These are phyloP conservation scores for Neoaliturus tenellus DNA, from an alignment of 2,888 invertebrate genomes.

Conservation along the genomic window DNA sequence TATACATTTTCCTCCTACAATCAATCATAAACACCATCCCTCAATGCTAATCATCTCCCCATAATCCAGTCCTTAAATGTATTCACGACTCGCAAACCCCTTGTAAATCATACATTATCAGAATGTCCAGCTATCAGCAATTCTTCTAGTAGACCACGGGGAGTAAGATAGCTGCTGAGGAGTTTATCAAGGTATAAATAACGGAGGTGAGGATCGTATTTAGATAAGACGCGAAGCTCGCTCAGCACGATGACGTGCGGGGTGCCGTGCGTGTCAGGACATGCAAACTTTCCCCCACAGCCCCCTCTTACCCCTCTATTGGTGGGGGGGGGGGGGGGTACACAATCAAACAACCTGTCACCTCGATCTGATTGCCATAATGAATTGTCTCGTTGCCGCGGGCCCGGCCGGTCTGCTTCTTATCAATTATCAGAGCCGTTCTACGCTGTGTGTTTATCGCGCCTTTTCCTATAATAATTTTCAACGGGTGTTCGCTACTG, in stretches of 20 bases:
- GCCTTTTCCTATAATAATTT: neutral
- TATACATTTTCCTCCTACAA: too few relatives aligned
- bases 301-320: neutral
- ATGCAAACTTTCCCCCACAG: neutral
- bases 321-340: neutral
- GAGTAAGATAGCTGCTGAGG: neutral
- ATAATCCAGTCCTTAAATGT: too few relatives aligned
- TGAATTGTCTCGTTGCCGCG: neutral
- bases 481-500: neutral
- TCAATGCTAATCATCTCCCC: too few relatives aligned
- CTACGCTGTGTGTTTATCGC: conserved; percentile 15
- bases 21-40: too few relatives aligned
- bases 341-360: conserved; percentile 34
- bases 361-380: conserved; percentile 13
- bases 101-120: neutral
- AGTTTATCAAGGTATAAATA: conserved; percentile 35
- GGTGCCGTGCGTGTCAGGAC: neutral
- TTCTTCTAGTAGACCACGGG: neutral
- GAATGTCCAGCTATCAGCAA: neutral
- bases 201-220: conserved; percentile 40
- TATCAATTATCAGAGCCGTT: neutral
- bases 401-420: neutral
- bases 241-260: neutral
- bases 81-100: neutral
- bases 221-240: conserved; percentile 15